Base-by-base conservation (phyloP, 2,113 vertebrate genomes). In the Psilopsiagon aymara region DNA sequence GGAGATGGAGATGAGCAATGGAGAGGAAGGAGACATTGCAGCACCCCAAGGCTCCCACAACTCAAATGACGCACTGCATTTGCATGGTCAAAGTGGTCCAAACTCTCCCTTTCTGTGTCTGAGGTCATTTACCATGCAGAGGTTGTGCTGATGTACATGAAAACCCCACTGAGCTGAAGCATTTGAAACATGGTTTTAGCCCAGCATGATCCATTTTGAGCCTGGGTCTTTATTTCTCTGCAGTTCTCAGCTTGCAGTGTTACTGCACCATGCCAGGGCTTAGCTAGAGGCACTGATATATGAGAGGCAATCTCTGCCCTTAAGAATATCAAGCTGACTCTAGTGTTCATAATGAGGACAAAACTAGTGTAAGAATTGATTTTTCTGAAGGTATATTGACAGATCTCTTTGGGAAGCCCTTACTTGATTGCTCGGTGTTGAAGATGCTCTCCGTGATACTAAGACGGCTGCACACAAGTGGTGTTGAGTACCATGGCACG, bases 401-500 rank as follows among this genome's bases (percentile, higher is more conserved):
- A 7, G 7, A 17, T n/a, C 49, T 41, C 41, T 46, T 78, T 25
- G 31, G 69, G 64, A 63, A 81, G 43, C 8, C 51, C 69, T 70
- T 17, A 10, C 1, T 1, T 24, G 83, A 21, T 33, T 13, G 74
- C 5, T 0, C 2, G 0, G 28, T 31, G n/a, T 6, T 53, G 87
- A 49, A 67, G 60, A 28, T 18, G 39, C 33, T 82, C 28, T 55
- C 47, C 0, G 0, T 2, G 70, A 64, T 51, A 29, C 75, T 39
- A 3, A 51, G 75, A 5, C 0, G 1, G 46, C 52, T 39, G 64
- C 64, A 11, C 1, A 1, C 55, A 4, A 49, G 62, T 6, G 57
- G 11, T 17, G 17, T 5, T 17, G 68, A 49, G 43, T 71, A 55
- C 51, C 16, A 8, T 0, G 2, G 28, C 63, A 39, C 0, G 0